phyloP scores from a whole-genome alignment of 1,140 invertebrate genomes.

The Drosophila neocordata region DNA sequence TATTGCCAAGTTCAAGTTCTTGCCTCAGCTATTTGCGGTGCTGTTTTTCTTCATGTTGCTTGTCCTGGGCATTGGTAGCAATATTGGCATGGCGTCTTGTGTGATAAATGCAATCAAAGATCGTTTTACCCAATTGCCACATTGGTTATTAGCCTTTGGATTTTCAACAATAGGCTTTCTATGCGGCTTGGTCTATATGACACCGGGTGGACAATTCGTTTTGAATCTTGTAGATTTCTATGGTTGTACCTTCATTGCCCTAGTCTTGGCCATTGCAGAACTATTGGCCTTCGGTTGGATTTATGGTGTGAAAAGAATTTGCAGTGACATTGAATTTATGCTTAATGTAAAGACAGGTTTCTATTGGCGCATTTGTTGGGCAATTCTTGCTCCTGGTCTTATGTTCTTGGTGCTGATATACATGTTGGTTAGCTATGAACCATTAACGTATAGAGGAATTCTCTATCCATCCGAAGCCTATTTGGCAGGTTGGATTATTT shows the following conservation, averaged over 20 bases:
- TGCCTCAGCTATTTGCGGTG: conserved; percentile 92
- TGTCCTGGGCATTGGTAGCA: conserved; percentile 90
- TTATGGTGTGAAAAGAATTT: conserved; percentile 88
- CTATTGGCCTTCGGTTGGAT: conserved; percentile 89
- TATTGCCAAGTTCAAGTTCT: conserved; percentile 90
- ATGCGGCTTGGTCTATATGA: conserved; percentile 89
- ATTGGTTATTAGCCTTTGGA: conserved; percentile 85
- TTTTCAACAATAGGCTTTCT: conserved; percentile 87
- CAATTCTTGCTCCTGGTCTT: conserved; percentile 88
- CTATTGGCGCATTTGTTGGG: conserved; percentile 94
- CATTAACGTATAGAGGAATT: conserved; percentile 83
- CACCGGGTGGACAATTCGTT: conserved; percentile 93
- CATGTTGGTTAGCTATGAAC: conserved; percentile 84
- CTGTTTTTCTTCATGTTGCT: conserved; percentile 95
- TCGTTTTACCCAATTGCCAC: conserved; percentile 86
- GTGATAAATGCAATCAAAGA: conserved; percentile 89
- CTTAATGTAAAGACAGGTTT: conserved; percentile 87
- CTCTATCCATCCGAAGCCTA: conserved; percentile 83
- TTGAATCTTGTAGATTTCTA: conserved; percentile 93
- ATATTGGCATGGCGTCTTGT: conserved; percentile 87
- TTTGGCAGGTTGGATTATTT: conserved; percentile 83
- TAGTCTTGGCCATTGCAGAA: conserved; percentile 89
- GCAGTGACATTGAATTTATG: conserved; percentile 89
- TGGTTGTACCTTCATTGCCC: conserved; percentile 90
- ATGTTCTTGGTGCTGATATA: conserved; percentile 89